phyloP scores from a whole-genome alignment of 1,140 invertebrate species.

The Sitophilus oryzae region DNA sequence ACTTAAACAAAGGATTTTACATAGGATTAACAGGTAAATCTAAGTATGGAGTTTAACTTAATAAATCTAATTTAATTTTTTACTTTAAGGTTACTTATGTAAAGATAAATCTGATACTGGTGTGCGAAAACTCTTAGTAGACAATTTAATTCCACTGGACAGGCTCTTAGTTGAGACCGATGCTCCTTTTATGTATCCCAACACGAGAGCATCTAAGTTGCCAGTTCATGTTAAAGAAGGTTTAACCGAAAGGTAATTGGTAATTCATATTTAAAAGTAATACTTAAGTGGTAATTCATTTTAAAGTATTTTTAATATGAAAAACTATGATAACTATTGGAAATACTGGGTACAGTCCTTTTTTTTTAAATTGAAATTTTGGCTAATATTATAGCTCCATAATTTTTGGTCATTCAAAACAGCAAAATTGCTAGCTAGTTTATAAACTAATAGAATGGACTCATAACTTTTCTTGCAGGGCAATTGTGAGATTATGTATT shows the following conservation, averaged over 20 bases:
- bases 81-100: constrained; percentile 72
- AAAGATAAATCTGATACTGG: constrained; percentile 91
- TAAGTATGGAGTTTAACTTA: not conserved
- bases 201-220: constrained; percentile 87
- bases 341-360: no score
- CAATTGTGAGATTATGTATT: no score
- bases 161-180: constrained; percentile 85
- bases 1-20: constrained; percentile 84
- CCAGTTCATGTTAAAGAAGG: constrained; percentile 78
- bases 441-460: no score
- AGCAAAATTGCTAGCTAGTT: no score
- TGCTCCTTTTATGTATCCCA: constrained; percentile 94
- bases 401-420: no score
- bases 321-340: no score
- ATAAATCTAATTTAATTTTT: constrained; percentile 16
- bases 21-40: constrained; percentile 70
- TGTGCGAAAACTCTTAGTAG: constrained; percentile 74
- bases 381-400: no score
- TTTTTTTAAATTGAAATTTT: no score
- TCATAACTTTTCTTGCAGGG: no score
- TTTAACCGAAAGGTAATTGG: constrained; percentile 75
- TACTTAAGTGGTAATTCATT: not conserved
- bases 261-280: not conserved
- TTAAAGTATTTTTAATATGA: not conserved
- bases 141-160: constrained; percentile 75